A percentile compares a stretch with the other conserved stretches of the same genome.
phyloP scores from a whole-genome alignment of 1,140 invertebrate genomes.

The Choristoneura fumiferana region DNA sequence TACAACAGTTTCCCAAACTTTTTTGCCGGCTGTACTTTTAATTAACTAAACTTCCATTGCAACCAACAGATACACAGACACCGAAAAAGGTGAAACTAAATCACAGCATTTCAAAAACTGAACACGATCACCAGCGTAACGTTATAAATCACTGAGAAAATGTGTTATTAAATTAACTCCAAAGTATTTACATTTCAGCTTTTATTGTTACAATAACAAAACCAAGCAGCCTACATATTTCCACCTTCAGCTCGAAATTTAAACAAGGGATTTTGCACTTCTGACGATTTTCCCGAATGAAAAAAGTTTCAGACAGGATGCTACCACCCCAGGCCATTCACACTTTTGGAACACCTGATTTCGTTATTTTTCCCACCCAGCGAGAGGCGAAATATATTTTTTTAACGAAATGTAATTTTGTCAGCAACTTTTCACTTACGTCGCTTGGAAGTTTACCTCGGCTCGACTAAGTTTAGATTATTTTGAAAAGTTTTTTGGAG shows the following conservation, averaged over 20 bases:
- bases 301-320: conserved; percentile 38
- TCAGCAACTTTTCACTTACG: conserved; percentile 62
- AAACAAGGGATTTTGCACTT: conserved; percentile 28
- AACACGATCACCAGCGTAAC: no score
- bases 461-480: conserved; percentile 48
- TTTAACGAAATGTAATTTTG: conserved; percentile 52
- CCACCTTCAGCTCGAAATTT: conserved; percentile 21
- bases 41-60: no score
- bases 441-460: conserved; percentile 35
- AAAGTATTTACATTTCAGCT: no score
- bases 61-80: no score
- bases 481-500: conserved; percentile 55
- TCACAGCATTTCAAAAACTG: no score
- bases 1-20: no score
- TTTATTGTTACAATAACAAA: no score
- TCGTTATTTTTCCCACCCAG: conserved; percentile 53
- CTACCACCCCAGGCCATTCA: conserved; percentile 22
- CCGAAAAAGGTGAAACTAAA: no score
- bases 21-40: no score
- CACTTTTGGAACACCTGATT: conserved; percentile 30
- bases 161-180: no score
- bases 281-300: conserved; percentile 29
- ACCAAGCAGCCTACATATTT: no score
- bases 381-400: conserved; percentile 38
- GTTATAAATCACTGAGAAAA: no score